phyloP scores from a whole-genome alignment of 1,140 invertebrate species.

The Bombus affinis region DNA sequence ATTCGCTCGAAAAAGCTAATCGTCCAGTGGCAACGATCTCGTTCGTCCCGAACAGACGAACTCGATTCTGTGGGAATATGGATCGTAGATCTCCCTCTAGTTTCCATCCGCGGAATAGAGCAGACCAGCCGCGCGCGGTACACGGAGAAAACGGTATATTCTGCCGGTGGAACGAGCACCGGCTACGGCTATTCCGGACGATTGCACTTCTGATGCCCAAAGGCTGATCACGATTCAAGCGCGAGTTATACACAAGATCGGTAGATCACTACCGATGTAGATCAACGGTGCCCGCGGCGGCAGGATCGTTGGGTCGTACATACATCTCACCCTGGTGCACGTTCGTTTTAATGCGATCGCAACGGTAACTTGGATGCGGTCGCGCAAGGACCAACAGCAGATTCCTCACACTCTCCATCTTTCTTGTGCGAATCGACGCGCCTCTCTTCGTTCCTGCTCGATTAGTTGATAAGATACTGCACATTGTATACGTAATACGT shows the following conservation, averaged over 20 bases:
- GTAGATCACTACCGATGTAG: slow-evolving; percentile 79
- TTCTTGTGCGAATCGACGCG: background rate
- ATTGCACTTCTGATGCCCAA: slow-evolving; percentile 72
- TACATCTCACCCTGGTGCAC: slow-evolving; percentile 63
- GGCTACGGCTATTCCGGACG: slow-evolving; percentile 65
- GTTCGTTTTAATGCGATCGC: slow-evolving; percentile 62
- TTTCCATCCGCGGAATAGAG: slow-evolving; percentile 54
- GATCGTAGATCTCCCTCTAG: slow-evolving; percentile 50
- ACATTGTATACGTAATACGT: slow-evolving; percentile 60
- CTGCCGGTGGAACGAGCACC: slow-evolving; percentile 57
- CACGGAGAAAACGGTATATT: slow-evolving; percentile 64
- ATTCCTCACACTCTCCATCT: slow-evolving; percentile 3
- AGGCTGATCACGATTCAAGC: slow-evolving; percentile 76
- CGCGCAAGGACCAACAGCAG: slow-evolving; percentile 13
- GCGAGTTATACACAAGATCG: slow-evolving; percentile 72
- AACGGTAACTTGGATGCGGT: slow-evolving; percentile 56
- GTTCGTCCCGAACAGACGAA: background rate
- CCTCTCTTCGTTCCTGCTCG: slow-evolving; percentile 37
- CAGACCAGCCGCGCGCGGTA: slow-evolving; percentile 6
- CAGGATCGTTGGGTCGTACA: slow-evolving; percentile 62
- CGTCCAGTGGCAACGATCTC: slow-evolving; percentile 37
- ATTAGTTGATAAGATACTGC: slow-evolving; percentile 64
- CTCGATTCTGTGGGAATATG: slow-evolving; percentile 58
- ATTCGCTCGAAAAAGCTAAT: background rate
- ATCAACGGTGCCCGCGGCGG: slow-evolving; percentile 69